These are phyloP conservation scores for Malurus melanocephalus DNA, from an alignment of 2,113 vertebrate genomes.

Conservation along the genomic window DNA sequence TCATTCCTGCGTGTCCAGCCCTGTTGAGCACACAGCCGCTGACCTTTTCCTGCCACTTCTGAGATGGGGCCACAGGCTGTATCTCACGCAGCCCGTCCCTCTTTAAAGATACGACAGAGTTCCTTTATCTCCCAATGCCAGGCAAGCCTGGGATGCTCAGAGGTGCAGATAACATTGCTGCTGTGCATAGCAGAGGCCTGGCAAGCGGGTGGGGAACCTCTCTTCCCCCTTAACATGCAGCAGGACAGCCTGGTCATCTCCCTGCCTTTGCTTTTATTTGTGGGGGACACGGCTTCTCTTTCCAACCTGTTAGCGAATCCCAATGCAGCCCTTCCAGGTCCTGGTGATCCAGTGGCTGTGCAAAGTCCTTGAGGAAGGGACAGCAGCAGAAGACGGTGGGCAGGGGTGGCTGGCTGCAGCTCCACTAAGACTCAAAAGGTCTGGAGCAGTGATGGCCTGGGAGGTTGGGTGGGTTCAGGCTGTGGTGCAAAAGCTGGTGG, in stretches of 20 bases:
- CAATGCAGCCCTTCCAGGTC: not conserved
- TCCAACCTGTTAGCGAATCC: rapidly evolving
- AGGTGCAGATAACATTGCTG: not conserved
- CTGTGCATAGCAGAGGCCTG: rapidly evolving
- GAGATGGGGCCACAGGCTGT: not conserved
- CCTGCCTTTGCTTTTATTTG: not conserved
- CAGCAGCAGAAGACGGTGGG: not conserved
- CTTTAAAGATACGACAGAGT: not conserved
- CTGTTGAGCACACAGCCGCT: rapidly evolving
- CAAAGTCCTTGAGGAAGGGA: not conserved
- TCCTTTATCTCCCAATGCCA: not conserved
- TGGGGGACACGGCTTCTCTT: not conserved
- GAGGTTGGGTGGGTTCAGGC: not conserved
- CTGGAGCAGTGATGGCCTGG: not conserved
- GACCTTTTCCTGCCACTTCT: not conserved
- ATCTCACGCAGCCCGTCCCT: rapidly evolving
- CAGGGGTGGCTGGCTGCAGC: not conserved
- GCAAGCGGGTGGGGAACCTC: rapidly evolving
- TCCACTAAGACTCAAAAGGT: not conserved
- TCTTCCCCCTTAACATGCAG: not conserved
- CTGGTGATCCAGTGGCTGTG: not conserved
- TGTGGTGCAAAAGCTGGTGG: not conserved
- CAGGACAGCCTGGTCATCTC: not conserved
- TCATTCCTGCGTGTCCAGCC: not conserved
- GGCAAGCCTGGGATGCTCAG: not conserved